Evolutionary conservation across 2,113 vertebrate genomes (phyloP).

Genomic region (Paramormyrops kingsleyae): DNA sequence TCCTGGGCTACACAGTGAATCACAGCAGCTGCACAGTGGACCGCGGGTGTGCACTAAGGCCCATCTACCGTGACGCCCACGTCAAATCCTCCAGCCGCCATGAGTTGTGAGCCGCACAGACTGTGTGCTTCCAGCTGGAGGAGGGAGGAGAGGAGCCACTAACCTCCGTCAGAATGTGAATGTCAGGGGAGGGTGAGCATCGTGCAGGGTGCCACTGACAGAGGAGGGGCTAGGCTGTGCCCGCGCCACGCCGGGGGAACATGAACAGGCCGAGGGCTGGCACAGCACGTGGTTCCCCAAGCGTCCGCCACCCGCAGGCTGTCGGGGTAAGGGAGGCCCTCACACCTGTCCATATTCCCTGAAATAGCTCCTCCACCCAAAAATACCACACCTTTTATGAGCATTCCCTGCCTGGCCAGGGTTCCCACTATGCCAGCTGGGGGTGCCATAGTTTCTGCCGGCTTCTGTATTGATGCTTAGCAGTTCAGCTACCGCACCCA

Average conservation of each 20-base stretch:
- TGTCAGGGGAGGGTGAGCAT: not conserved
- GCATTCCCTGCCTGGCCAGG: not conserved
- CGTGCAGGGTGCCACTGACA: not conserved
- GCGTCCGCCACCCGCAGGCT: not conserved
- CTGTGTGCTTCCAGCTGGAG: not conserved
- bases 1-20: not conserved
- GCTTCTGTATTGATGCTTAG: not conserved
- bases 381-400: constrained; percentile 17
- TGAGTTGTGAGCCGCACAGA: not conserved
- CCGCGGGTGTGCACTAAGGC: not conserved
- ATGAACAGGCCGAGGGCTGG: not conserved
- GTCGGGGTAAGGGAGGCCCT: not conserved
- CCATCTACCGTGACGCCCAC: not conserved
- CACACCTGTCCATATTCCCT: constrained; percentile 11
- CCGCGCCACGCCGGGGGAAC: not conserved
- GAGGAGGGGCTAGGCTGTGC: not conserved
- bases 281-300: not conserved
- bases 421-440: constrained; percentile 2
- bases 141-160: not conserved
- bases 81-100: not conserved
- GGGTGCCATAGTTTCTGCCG: not conserved
- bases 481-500: not conserved
- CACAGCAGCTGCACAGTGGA: not conserved
- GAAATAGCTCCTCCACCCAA: not conserved
- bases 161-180: not conserved